These are phyloP conservation scores for Isoperla grammatica DNA, from an alignment of 2,888 invertebrate genomes.

Conservation along the genomic window DNA sequence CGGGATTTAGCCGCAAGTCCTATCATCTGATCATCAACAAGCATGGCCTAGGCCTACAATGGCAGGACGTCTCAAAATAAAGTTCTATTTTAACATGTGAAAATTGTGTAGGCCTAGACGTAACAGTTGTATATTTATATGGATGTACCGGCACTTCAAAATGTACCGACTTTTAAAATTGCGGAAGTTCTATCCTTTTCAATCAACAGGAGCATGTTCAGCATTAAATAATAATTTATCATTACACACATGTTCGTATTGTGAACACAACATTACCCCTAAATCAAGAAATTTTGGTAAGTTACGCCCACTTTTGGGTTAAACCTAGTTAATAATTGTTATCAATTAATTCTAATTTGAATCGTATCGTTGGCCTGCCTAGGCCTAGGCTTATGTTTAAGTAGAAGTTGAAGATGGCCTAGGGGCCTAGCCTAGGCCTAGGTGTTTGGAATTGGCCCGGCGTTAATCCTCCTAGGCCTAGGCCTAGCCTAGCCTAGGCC, in stretches of 20 bases:
- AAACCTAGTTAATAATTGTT: no score
- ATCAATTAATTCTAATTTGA: no score
- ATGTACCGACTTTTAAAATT: slow-evolving; percentile 40
- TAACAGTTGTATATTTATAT: no score
- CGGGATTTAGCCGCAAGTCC: no score
- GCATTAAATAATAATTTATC: slow-evolving; percentile 20
- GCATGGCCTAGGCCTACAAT: background rate
- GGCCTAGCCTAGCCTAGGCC: no score
- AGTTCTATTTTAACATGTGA: background rate
- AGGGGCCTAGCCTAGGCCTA: no score
- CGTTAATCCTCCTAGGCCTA: no score
- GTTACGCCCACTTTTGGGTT: background rate
- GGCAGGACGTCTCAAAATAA: background rate
- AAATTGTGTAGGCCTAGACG: no score
- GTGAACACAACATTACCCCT: slow-evolving; percentile 35
- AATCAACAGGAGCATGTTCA: slow-evolving; percentile 36
- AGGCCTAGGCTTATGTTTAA: no score
- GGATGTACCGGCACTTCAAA: slow-evolving; percentile 36
- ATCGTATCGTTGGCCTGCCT: no score
- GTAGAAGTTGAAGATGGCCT: no score
- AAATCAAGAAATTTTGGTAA: slow-evolving; percentile 9
- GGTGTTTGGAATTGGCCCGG: no score
- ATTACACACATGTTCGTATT: slow-evolving; percentile 37
- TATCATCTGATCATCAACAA: slow-evolving; percentile 10
- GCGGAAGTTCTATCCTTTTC: slow-evolving; percentile 34